Conservation (phyloP, 1,140 invertebrate species). For the Ctenoplectra terminalis region DNA sequence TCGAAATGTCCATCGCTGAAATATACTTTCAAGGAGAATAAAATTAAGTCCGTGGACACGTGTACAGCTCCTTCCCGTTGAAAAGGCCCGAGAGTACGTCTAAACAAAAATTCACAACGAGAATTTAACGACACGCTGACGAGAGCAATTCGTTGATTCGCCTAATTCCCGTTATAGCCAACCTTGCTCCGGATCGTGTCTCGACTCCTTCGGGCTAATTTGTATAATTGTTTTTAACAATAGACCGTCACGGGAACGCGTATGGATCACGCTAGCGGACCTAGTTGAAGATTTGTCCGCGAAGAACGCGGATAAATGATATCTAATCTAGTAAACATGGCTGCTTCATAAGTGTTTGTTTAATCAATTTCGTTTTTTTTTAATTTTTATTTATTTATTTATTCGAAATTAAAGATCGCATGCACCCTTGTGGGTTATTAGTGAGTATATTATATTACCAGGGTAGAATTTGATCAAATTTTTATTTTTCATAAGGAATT, state of each 20-base stretch:
- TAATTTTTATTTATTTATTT: too few relatives aligned
- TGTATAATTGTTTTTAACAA: conserved; percentile 42
- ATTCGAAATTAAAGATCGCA: too few relatives aligned
- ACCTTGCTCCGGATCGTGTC: conserved; percentile 33
- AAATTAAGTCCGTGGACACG: conserved; percentile 22
- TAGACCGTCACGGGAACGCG: neutral
- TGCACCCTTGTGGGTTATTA: too few relatives aligned
- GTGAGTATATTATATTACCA: too few relatives aligned
- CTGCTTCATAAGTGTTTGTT: too few relatives aligned
- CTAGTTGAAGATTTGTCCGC: neutral
- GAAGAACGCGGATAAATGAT: too few relatives aligned
- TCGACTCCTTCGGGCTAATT: conserved; percentile 22
- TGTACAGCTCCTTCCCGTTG: neutral
- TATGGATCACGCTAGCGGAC: neutral
- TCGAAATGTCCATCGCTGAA: neutral
- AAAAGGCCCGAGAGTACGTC: neutral
- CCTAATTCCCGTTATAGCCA: conserved; percentile 42
- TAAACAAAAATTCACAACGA: conserved; percentile 36
- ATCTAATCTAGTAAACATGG: too few relatives aligned
- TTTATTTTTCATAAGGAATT: too few relatives aligned
- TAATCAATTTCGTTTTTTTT: too few relatives aligned
- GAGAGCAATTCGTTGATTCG: conserved; percentile 35
- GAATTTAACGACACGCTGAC: conserved; percentile 28
- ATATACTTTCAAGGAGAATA: neutral
- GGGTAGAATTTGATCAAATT: too few relatives aligned